Percentiles rank a stretch among this genome's conserved stretches.
These are phyloP conservation scores for Macrosteles quadrilineatus DNA, from an alignment of 1,140 invertebrate species.

Conservation along the genomic window DNA sequence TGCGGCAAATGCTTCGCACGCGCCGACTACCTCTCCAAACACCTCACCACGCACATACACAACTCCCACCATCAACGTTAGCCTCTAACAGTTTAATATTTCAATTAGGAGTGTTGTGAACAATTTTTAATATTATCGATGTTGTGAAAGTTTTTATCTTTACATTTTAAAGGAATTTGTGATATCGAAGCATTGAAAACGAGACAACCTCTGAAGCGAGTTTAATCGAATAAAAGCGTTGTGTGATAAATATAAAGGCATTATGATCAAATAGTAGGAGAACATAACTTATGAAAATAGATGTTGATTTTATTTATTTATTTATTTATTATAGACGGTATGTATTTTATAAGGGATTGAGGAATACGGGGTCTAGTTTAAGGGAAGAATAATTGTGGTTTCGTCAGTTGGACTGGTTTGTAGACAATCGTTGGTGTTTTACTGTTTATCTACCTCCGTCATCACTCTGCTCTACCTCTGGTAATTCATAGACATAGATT, in stretches of 20 bases:
- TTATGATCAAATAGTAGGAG: slow-evolving; percentile 18
- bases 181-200: slow-evolving; percentile 14
- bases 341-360: slow-evolving; percentile 16
- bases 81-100: slow-evolving; percentile 10
- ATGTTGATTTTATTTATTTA: background rate
- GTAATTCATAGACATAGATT: slow-evolving; percentile 8
- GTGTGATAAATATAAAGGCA: slow-evolving; percentile 22
- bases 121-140: slow-evolving; percentile 18
- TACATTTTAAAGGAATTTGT: slow-evolving; percentile 13
- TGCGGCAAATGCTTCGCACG: slow-evolving; percentile 89
- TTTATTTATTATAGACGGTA: slow-evolving; percentile 21
- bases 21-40: slow-evolving; percentile 88
- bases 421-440: slow-evolving; percentile 20
- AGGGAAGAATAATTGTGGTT: background rate
- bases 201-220: slow-evolving; percentile 13
- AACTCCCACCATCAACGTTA: slow-evolving; percentile 35
- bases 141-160: slow-evolving; percentile 22
- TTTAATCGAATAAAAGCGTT: slow-evolving; percentile 20
- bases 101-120: slow-evolving; percentile 27
- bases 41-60: slow-evolving; percentile 85
- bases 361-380: slow-evolving; percentile 11
- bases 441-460: slow-evolving; percentile 26
- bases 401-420: background rate
- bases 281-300: slow-evolving; percentile 18
- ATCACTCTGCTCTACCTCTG: slow-evolving; percentile 33